A percentile compares a stretch with the other conserved stretches of the same genome.
These are phyloP conservation scores for Hydraecia micacea DNA, from an alignment of 2,888 invertebrate species.

Conservation along the genomic window DNA sequence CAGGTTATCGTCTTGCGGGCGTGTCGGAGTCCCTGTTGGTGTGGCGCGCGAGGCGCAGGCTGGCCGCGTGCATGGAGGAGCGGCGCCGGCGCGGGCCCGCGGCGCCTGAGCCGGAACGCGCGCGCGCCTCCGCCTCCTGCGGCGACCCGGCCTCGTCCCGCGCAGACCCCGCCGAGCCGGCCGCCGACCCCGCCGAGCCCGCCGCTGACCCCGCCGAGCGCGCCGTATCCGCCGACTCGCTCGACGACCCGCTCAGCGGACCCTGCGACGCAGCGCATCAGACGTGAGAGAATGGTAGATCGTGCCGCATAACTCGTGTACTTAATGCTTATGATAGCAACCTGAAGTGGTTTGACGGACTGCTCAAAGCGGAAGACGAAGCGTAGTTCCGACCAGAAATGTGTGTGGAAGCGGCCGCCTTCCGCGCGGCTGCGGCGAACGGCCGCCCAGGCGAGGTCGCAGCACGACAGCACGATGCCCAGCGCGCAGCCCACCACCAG, in stretches of 20 bases:
- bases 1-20: constrained; percentile 45
- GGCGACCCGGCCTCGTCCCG: constrained; percentile 23
- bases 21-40: constrained; percentile 63
- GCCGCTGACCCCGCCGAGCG: constrained; percentile 30
- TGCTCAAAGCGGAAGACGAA: constrained; percentile 85
- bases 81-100: constrained; percentile 73
- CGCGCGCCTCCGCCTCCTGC: constrained; percentile 37
- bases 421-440: constrained; percentile 72
- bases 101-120: constrained; percentile 48
- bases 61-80: constrained; percentile 84
- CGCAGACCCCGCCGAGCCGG: constrained; percentile 39
- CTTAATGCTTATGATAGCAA: constrained; percentile 33
- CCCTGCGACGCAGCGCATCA: constrained; percentile 64
- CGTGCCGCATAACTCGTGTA: no score
- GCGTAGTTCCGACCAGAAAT: constrained; percentile 80
- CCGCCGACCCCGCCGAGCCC: constrained; percentile 31
- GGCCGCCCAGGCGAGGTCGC: constrained; percentile 89
- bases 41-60: constrained; percentile 82
- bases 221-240: constrained; percentile 42
- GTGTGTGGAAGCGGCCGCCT: constrained; percentile 70
- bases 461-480: constrained; percentile 91
- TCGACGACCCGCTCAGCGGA: constrained; percentile 70
- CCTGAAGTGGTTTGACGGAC: constrained; percentile 82
- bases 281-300: not conserved
- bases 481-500: constrained; percentile 92